These are phyloP conservation scores for Engraulis encrasicolus DNA, from an alignment of 2,113 vertebrate genomes.

Conservation along the genomic window DNA sequence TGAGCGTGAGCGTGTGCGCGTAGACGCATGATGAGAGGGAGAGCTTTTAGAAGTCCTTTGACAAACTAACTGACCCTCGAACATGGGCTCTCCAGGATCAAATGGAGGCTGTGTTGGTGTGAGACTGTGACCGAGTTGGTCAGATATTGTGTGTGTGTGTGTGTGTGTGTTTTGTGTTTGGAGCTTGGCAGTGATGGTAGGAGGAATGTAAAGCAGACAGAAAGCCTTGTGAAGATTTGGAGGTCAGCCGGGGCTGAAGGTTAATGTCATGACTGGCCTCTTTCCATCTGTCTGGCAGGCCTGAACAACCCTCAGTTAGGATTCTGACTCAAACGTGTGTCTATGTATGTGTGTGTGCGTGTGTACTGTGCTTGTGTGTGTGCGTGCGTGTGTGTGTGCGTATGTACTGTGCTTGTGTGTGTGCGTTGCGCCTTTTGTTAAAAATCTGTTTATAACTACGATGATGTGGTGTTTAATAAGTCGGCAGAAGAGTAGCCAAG, in stretches of 20 bases:
- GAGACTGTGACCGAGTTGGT: no score
- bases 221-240: background rate
- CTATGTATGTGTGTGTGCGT: background rate
- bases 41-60: background rate
- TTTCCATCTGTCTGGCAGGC: background rate
- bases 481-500: background rate
- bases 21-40: conserved; percentile 20
- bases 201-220: background rate
- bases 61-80: no score
- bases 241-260: background rate
- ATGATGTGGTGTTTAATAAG: background rate
- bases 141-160: conserved; percentile 19
- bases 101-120: conserved; percentile 24
- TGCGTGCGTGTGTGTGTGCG: background rate
- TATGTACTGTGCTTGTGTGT: background rate
- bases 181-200: background rate
- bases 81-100: conserved; percentile 18
- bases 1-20: conserved; percentile 35
- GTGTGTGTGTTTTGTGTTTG: background rate
- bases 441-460: background rate
- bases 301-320: background rate
- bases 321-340: background rate
- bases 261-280: background rate
- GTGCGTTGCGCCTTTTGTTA: background rate
- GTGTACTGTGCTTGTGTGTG: background rate